Base-by-base conservation (phyloP, 2,888 invertebrate species). In the Drosophila prolongata region DNA sequence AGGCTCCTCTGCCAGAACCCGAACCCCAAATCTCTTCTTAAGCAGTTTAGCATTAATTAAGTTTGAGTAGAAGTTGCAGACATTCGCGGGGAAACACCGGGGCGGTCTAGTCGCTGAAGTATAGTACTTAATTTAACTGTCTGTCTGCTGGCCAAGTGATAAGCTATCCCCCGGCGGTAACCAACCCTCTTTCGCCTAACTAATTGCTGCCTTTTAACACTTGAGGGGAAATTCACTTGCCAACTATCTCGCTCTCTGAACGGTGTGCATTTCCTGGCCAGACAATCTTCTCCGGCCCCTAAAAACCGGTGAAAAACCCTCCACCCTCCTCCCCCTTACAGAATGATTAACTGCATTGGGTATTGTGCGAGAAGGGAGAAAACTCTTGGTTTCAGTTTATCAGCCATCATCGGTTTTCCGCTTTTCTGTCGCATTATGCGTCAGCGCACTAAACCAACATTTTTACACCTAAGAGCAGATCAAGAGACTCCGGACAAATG, bases 31-130 rank as follows among this genome's bases (percentile, higher is more conserved):
- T 55, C 56, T 46, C 46, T 68, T 27, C 72, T 77, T 89, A 89
- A 89, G 89, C 89, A 80, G 81, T 84, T 83, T 83, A 83, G 84
- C 85, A 84, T 84, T 89, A 89, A 89, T 84, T 83, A 87, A 87
- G 79, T 87, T 80, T 73, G 50, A 80, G 76, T 80, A 67, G 62
- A 77, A 83, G 64, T 71, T 80, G 64, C 56, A 60, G 58, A 59
- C 54, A 43, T 9, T 67, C n/a, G 43, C 5, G 56, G n/a, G 57
- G 13, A n/a, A 42, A 24, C n/a, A n/a, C 27, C 2, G 11, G 27
- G 50, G 44, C 37, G 67, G 24, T 53, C 49, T 54, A 47, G 69
- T 46, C 47, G 52, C 54, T 40, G 47, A 75, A 61, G 76, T 70
- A 68, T 61, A 53, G 76, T 70, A 75, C 64, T 57, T 71, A 64